Base-by-base conservation (phyloP, 23 tunicate species). In the Oikopleura albicans region DNA sequence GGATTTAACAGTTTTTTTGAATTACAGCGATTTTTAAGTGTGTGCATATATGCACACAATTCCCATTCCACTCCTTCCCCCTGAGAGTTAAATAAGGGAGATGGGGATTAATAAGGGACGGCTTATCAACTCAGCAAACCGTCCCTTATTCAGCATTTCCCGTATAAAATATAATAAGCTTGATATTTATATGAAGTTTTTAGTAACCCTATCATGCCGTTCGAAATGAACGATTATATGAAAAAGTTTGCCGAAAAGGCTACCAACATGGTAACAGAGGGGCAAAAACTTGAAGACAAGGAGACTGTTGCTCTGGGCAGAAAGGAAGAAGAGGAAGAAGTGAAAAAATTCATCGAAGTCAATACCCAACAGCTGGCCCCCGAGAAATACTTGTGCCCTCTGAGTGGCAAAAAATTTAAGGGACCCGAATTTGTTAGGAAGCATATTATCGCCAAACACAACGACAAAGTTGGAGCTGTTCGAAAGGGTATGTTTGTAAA, bases 321-420 rank as follows among this genome's bases (percentile, higher is more conserved):
- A 79, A 95, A 95, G 84, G 96, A 90, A 2, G 88, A 86, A 39
- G 92, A 91, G n/a, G 84, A 85, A 33, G 99, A 95, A 76, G 92
- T 95, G 39, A 95, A 95, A 59, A 95, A 95, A 85, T 95, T 95
- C 56, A 86, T 95, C 39, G 89, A 41, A 40, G 76, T 87, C 66
- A 95, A 95, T 86, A 88, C 96, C n/a, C 96, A 95, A 84, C 96
- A 95, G 84, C 86, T 95, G 39, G 99, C 90, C 35, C 91, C 88
- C 40, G 96, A 95, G 41, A 95, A 95, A 66, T 95, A 95, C 91
- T 76, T 95, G 41, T 95, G 99, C 83, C 99, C 99, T 2, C 92
- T 95, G 4, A 90, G 96, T 85, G 99, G 99, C 39, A 95, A 95
- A 84, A 95, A 95, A 76, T 95, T 95, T 87, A 95, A 95, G 86